Conservation (phyloP, 2,113 vertebrate genomes). For the Pogona vitticeps region DNA sequence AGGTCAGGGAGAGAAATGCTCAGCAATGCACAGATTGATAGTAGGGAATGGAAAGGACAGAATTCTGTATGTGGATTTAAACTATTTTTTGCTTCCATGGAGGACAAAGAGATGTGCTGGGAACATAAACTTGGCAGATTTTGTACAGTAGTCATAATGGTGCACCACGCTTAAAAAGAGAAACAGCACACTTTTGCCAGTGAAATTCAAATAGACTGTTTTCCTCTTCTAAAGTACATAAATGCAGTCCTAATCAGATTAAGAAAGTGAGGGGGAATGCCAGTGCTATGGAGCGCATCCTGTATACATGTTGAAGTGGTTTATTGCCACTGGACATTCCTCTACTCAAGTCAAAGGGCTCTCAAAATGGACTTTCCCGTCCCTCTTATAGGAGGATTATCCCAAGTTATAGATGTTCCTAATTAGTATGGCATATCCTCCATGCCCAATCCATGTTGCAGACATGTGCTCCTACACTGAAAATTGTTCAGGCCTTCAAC, state of each 20-base stretch:
- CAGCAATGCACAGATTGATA: constrained; percentile 79
- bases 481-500: neutral
- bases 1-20: constrained; percentile 79
- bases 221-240: constrained; percentile 40
- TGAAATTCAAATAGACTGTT: constrained; percentile 50
- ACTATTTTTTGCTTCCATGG: constrained; percentile 64
- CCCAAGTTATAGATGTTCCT: neutral
- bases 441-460: neutral
- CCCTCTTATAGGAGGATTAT: neutral
- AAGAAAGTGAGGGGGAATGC: neutral
- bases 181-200: constrained; percentile 56
- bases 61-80: constrained; percentile 57
- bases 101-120: constrained; percentile 60
- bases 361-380: neutral
- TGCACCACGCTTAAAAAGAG: constrained; percentile 55
- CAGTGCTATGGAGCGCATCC: neutral
- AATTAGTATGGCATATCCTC: neutral
- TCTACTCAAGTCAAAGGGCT: neutral
- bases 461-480: neutral
- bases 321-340: neutral
- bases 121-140: constrained; percentile 63
- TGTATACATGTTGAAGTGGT: neutral
- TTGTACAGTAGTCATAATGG: constrained; percentile 51
- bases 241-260: neutral
- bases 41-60: constrained; percentile 68